These are phyloP conservation scores for Clanis bilineata DNA, from an alignment of 2,888 invertebrate species.

Conservation along the genomic window DNA sequence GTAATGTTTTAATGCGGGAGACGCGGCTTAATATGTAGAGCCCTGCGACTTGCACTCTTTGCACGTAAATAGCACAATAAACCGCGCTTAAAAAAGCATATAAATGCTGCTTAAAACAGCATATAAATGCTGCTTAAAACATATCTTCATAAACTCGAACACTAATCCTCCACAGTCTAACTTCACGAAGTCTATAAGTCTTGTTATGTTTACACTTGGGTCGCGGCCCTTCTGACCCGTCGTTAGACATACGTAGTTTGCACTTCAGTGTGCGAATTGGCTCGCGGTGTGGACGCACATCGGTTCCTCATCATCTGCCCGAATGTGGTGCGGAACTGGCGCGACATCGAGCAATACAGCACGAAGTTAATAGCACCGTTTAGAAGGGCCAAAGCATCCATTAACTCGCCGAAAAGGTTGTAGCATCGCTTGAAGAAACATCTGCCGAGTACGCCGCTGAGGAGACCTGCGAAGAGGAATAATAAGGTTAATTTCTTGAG, in stretches of 20 bases:
- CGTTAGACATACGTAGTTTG: conserved; percentile 85
- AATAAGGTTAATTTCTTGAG: too few species aligned
- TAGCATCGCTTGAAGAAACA: conserved; percentile 92
- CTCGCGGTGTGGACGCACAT: conserved; percentile 75
- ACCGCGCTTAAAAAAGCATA: too few species aligned
- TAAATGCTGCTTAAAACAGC: too few species aligned
- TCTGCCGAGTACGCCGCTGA: conserved; percentile 85
- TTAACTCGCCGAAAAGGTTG: conserved; percentile 90
- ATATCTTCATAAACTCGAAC: too few species aligned
- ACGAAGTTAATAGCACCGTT: conserved; percentile 97
- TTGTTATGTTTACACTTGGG: not conserved
- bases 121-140: too few species aligned
- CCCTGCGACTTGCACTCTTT: too few species aligned
- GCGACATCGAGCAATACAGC: conserved; percentile 96
- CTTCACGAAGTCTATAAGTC: not conserved
- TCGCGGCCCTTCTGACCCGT: not conserved
- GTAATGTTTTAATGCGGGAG: too few species aligned
- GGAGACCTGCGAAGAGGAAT: conserved; percentile 63
- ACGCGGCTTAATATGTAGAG: too few species aligned
- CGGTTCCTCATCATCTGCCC: conserved; percentile 86
- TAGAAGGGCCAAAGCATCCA: conserved; percentile 94
- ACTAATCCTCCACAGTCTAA: not conserved
- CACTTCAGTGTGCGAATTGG: conserved; percentile 81
- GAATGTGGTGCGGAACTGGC: conserved; percentile 93
- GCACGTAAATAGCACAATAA: too few species aligned